These are phyloP conservation scores for Poecilia gillii DNA, from an alignment of 2,797 vertebrate genomes.

Conservation along the genomic window DNA sequence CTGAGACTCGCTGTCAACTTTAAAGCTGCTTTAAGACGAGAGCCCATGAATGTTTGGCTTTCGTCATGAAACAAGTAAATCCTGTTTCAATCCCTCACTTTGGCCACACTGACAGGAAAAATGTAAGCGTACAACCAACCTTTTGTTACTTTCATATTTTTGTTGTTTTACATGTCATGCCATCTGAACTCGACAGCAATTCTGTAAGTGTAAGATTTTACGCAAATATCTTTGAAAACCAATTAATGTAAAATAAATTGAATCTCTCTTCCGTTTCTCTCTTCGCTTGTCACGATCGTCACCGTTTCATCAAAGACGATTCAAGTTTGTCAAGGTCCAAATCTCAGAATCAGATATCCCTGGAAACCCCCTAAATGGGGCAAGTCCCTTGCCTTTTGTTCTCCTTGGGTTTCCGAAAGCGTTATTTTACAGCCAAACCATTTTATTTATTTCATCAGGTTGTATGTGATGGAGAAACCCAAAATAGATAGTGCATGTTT, in stretches of 20 bases:
- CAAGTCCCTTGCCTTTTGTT: background rate
- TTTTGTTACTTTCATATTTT: background rate
- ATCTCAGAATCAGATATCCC: background rate
- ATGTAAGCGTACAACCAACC: background rate
- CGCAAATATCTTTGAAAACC: background rate
- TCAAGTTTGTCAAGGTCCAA: background rate
- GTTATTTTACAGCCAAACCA: background rate
- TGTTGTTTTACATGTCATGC: background rate
- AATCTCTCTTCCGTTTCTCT: background rate
- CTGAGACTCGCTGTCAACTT: constrained; percentile 2
- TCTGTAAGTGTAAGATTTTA: background rate
- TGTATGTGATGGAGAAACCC: background rate
- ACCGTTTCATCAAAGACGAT: background rate
- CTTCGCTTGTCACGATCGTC: background rate
- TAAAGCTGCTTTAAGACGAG: constrained; percentile 6
- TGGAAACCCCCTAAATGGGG: background rate
- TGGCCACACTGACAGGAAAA: background rate
- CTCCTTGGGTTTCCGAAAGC: background rate
- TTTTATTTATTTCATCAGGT: background rate
- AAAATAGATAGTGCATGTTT: background rate
- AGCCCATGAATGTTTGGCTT: constrained; percentile 18
- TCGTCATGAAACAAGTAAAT: background rate
- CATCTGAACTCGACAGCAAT: background rate
- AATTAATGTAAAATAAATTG: background rate
- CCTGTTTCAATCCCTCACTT: background rate